Evolutionary conservation across 2,797 vertebrate genomes (phyloP), one percentile per base, ranked within the genome.

Genomic region (Hippoglossus hippoglossus): DNA sequence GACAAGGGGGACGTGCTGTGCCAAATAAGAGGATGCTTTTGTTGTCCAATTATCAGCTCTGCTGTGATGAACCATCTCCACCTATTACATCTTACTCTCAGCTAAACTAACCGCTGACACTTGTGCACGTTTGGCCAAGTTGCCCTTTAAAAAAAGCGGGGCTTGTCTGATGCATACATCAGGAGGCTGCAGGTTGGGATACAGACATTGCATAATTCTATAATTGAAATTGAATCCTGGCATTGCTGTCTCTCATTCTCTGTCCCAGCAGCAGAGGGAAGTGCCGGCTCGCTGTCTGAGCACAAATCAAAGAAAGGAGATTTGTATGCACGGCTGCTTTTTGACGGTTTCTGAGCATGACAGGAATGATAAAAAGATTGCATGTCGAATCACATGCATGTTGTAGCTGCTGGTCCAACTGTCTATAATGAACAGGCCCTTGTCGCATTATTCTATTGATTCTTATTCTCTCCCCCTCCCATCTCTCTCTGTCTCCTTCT

Each of bases 381-480:
- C 53, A 26, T 70, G 52, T 58, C 57, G 52, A 51, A 28, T 54
- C 63, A 18, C 52, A 26, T 22, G 36, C 25, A 21, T 16, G 31
- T 56, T 62, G n/a, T 59, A 63, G 60, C 70, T 64, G 50, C n/a
- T 44, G 6, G 21, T 73, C 26, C 58, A n/a, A 22, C 63, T 56
- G 64, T 76, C 74, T 67, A 75, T 77, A 81, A 82, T 71, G 70
- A 84, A 73, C 70, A 72, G 77, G 80, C 75, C 84, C 82, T 83
- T 94, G 93, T 94, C 92, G 90, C 93, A 93, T 93, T 93, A 91
- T 91, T 93, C 75, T 88, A 91, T 93, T 94, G 86, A 92, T 93
- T 93, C 77, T 87, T 91, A 84, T 90, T 90, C 88, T 87, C 72
- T 64, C 67, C 63, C 77, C 80, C 83, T 82, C 77, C 71, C 78